A percentile compares a stretch with the other conserved stretches of the same genome.
phyloP scores from a whole-genome alignment of 2,113 vertebrate genomes.

The Aegithalos caudatus region DNA sequence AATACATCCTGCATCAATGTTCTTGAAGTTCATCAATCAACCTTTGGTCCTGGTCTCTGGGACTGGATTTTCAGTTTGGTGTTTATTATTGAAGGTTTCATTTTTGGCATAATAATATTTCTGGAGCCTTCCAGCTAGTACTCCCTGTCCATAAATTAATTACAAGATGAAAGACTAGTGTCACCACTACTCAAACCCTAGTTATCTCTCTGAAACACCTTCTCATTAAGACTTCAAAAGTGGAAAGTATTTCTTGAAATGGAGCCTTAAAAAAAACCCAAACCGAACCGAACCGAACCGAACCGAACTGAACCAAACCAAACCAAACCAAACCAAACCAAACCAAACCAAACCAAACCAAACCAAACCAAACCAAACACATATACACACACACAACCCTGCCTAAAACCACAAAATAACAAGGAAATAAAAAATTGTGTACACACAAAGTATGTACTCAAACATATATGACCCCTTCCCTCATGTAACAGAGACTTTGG shows the following conservation, averaged over 20 bases:
- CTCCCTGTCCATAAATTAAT: background rate
- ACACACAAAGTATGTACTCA: background rate
- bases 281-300: too few species aligned
- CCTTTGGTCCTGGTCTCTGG: background rate
- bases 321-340: background rate
- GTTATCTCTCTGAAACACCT: background rate
- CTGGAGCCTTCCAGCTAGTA: background rate
- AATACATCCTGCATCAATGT: background rate
- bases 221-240: background rate
- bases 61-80: background rate
- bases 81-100: background rate
- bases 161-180: background rate
- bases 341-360: background rate
- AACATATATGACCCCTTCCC: fast-evolving
- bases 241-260: background rate
- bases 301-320: too few species aligned
- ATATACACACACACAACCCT: too few species aligned
- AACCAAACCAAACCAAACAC: background rate
- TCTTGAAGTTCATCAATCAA: background rate
- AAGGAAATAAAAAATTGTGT: background rate
- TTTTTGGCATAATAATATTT: background rate
- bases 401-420: background rate
- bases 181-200: background rate
- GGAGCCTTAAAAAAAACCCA: background rate
- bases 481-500: background rate